Percentiles rank a stretch among this genome's conserved stretches.
Evolutionary conservation across 2,113 vertebrate genomes (phyloP).

Genomic region (Oreochromis niloticus): DNA sequence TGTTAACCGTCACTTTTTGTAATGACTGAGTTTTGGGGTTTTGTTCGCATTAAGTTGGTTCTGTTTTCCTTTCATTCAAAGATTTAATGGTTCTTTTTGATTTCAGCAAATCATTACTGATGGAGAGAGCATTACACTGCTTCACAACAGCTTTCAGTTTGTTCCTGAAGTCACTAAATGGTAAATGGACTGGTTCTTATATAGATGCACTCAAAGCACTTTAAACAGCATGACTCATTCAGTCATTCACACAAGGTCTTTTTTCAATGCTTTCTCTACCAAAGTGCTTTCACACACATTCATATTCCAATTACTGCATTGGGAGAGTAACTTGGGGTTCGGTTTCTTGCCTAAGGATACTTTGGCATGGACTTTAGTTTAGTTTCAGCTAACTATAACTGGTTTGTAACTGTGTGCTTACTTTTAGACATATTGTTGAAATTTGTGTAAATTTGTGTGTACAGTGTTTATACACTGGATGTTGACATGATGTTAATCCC

Average conservation of each 20-base stretch:
- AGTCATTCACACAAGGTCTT: not conserved
- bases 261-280: not conserved
- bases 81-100: not conserved
- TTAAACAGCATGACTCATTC: not conserved
- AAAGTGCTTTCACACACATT: not conserved
- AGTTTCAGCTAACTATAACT: not conserved
- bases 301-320: not conserved
- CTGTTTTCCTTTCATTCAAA: not conserved
- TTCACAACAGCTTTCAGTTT: not conserved
- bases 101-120: not conserved
- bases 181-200: not conserved
- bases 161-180: not conserved
- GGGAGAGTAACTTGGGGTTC: not conserved
- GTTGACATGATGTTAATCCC: not conserved
- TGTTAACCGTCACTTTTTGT: not conserved
- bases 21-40: not conserved
- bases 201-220: not conserved
- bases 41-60: not conserved
- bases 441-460: not conserved
- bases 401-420: not conserved
- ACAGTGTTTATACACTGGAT: not conserved
- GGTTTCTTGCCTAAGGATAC: not conserved
- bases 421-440: not conserved
- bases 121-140: not conserved
- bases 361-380: not conserved